phyloP scores from a whole-genome alignment of 2,888 invertebrate species.

The Tribolium freemani region DNA sequence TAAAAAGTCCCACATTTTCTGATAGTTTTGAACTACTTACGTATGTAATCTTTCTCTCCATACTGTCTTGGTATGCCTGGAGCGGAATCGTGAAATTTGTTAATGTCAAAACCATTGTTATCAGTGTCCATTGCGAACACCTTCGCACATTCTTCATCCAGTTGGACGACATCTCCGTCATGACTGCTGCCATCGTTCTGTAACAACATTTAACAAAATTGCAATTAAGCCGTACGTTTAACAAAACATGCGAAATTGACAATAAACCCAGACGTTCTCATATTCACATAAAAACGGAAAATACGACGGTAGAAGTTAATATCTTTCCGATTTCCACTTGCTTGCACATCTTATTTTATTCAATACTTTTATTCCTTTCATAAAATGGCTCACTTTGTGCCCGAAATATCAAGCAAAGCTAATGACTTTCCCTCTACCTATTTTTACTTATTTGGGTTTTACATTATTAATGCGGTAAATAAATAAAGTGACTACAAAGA shows the following conservation, averaged over 20 bases:
- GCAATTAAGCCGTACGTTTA: background rate
- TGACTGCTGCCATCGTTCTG: conserved; percentile 64
- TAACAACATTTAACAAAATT: conserved; percentile 46
- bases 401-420: background rate
- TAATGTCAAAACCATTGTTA: conserved; percentile 74
- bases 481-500: too few species aligned
- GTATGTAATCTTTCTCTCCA: conserved; percentile 67
- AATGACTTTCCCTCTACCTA: too few species aligned
- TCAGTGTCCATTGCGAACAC: conserved; percentile 81
- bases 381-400: background rate
- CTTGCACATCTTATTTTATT: background rate
- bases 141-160: conserved; percentile 92
- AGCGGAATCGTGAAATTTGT: conserved; percentile 62
- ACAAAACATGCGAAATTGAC: background rate
- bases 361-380: background rate
- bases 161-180: conserved; percentile 74
- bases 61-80: conserved; percentile 63
- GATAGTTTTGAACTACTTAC: conserved; percentile 59
- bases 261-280: background rate
- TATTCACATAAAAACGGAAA: background rate
- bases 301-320: background rate
- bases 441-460: too few species aligned
- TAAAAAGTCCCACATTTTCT: background rate
- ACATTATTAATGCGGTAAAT: too few species aligned
- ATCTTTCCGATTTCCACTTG: background rate